A percentile compares a stretch with the other conserved stretches of the same genome.
These are phyloP conservation scores for Carapus acus DNA, from an alignment of 2,797 vertebrate species.

Conservation along the genomic window DNA sequence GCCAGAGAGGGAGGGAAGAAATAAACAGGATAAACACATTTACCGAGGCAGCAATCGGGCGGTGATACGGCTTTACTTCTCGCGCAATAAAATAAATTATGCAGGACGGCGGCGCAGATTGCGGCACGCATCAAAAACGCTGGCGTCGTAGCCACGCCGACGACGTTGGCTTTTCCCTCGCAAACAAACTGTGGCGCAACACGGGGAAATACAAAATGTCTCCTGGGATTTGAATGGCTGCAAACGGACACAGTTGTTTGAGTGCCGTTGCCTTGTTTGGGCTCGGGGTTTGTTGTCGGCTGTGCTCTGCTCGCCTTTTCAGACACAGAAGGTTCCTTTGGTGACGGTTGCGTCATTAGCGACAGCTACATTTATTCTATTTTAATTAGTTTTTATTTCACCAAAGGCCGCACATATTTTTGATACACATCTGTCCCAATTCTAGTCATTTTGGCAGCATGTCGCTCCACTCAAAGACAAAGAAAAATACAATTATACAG, in stretches of 20 bases:
- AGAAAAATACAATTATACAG: no score
- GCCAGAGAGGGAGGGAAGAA: slow-evolving; percentile 8
- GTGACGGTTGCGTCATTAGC: slow-evolving; percentile 2
- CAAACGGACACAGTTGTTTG: slow-evolving; percentile 5
- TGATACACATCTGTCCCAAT: no score
- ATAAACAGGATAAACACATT: slow-evolving; percentile 68
- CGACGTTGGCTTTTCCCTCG: slow-evolving; percentile 16
- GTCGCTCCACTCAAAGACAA: no score
- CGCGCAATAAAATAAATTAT: slow-evolving; percentile 63
- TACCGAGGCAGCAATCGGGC: slow-evolving; percentile 58
- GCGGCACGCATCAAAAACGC: slow-evolving; percentile 40
- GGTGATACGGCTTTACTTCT: slow-evolving; percentile 58
- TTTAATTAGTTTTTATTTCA: no score
- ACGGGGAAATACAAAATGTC: slow-evolving; percentile 18
- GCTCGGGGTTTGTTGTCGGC: no score
- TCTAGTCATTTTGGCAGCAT: no score
- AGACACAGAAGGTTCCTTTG: no score
- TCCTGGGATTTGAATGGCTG: slow-evolving; percentile 21
- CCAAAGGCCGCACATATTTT: no score
- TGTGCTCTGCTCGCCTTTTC: no score
- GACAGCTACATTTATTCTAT: no score
- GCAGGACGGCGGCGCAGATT: slow-evolving; percentile 52
- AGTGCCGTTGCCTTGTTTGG: slow-evolving; percentile 7
- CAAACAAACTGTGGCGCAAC: slow-evolving; percentile 17
- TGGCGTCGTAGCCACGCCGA: slow-evolving; percentile 18